Percentiles rank a stretch among this genome's conserved stretches.
These are phyloP conservation scores for Cladorhizidae sp. DNA, from an alignment of 37 sponge, comb jelly and placozoan species.

Conservation along the genomic window DNA sequence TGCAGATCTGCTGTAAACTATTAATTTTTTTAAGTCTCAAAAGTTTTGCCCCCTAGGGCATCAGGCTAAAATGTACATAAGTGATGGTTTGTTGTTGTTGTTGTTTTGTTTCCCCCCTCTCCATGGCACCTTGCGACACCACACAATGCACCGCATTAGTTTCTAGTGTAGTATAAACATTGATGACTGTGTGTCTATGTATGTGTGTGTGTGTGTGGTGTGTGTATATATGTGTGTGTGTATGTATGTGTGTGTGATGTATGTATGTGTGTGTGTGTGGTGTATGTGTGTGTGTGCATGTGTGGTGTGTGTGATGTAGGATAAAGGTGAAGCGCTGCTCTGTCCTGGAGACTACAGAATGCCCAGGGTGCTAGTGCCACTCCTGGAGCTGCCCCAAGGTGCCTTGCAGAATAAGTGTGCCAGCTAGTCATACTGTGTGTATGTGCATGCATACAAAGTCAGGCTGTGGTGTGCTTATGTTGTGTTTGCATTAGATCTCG, in stretches of 20 bases:
- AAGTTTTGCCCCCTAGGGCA: no score
- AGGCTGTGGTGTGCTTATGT: neutral
- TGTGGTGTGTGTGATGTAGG: conserved; percentile 19
- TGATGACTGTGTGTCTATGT: no score
- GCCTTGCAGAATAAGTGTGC: no score
- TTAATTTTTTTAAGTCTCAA: no score
- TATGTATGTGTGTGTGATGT: neutral
- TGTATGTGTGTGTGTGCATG: neutral
- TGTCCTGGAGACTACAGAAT: conserved; percentile 78
- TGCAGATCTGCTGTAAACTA: no score
- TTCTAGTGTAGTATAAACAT: neutral
- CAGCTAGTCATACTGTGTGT: neutral
- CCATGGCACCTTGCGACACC: neutral
- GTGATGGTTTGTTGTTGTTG: neutral
- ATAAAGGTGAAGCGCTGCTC: conserved; percentile 48
- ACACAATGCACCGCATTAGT: neutral
- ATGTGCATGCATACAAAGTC: neutral
- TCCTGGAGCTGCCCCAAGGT: conserved; percentile 78
- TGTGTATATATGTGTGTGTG: no score
- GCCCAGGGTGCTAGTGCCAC: conserved; percentile 83
- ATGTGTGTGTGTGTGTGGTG: no score
- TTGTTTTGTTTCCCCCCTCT: neutral
- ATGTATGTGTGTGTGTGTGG: conserved; percentile 19
- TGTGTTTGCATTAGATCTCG: conserved; percentile 36
- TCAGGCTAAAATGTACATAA: no score